Evolutionary conservation across 2,797 vertebrate genomes (phyloP), one percentile per base, ranked within the genome.

Genomic region (Parauchenoglanis ngamensis): DNA sequence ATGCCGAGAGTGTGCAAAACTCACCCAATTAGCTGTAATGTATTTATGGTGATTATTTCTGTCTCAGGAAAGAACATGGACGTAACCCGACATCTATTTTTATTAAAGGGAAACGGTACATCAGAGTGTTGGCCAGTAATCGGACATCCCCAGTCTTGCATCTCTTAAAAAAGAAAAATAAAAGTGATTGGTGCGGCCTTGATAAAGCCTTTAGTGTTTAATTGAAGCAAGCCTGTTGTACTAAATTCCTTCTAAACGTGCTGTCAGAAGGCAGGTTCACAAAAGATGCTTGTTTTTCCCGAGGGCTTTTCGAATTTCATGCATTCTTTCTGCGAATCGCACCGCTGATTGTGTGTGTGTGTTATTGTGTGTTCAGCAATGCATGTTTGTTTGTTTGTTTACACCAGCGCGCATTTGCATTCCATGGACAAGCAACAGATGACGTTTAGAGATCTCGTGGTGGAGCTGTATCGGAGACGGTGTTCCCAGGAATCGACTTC

Each of bases 401-500:
- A 28, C 70, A 19, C 54, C 25, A 46, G 35, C 7, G 0, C 61
- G 25, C 83, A 19, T 73, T 84, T 73, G 28, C 21, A 59, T 59
- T 73, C 46, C 7, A 0, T 67, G 44, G 6, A 31, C 67, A 67
- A 52, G 56, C 57, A 15, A 7, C 35, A 49, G 31, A 15, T 75
- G 35, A 21, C 1, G 31, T 61, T 72, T 40, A 2, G n/a, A 25
- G 90, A 21, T 72, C 54, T n/a, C 46, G 0, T 35, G 12, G 28
- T 70, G 35, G 28, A 77, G 40, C 68, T 11, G 3, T 17, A 7
- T 75, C 49, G 46, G 28, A 85, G 68, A 4, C 40, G 13, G 2
- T 2, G 31, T 76, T 85, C 78, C 78, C 84, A 81, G 12, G 57
- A 70, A 75, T 84, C 70, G 82, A 72, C 85, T 89, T 73, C 85